A percentile compares a stretch with the other conserved stretches of the same genome.
phyloP scores from a whole-genome alignment of 2,888 invertebrate genomes.

The Nephrotoma guestfalica region DNA sequence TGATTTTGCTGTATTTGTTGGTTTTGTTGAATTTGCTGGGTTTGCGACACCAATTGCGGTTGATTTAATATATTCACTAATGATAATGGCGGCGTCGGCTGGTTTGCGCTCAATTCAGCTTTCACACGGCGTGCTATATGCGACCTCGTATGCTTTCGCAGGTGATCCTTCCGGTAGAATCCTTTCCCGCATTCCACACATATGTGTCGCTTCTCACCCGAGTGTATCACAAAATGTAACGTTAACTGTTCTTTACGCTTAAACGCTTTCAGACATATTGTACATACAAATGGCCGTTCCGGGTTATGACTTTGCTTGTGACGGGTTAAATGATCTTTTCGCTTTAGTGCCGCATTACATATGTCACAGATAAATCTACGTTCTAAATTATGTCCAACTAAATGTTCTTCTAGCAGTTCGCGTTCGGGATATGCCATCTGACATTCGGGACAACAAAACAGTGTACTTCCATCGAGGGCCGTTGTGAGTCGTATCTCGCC shows the following conservation, averaged over 20 bases:
- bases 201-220: constrained; percentile 72
- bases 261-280: constrained; percentile 74
- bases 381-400: constrained; percentile 72
- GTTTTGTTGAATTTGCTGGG: constrained; percentile 15
- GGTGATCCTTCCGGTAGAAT: constrained; percentile 76
- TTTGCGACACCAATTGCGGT: constrained; percentile 15
- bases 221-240: constrained; percentile 77
- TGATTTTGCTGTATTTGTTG: constrained; percentile 21
- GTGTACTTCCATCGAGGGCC: constrained; percentile 65
- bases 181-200: constrained; percentile 80
- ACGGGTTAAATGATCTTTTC: constrained; percentile 74
- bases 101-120: constrained; percentile 39
- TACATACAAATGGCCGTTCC: constrained; percentile 73
- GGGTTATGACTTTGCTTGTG: constrained; percentile 84
- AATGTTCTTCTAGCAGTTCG: constrained; percentile 65
- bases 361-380: constrained; percentile 76
- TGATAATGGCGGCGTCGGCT: constrained; percentile 18
- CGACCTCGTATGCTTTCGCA: constrained; percentile 69
- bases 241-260: constrained; percentile 81
- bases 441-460: constrained; percentile 77
- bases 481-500: constrained; percentile 70
- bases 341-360: constrained; percentile 73
- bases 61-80: constrained; percentile 20
- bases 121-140: constrained; percentile 73
- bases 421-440: constrained; percentile 82